Conservation (phyloP, 2,888 invertebrate genomes). For the Tachina grossa region DNA sequence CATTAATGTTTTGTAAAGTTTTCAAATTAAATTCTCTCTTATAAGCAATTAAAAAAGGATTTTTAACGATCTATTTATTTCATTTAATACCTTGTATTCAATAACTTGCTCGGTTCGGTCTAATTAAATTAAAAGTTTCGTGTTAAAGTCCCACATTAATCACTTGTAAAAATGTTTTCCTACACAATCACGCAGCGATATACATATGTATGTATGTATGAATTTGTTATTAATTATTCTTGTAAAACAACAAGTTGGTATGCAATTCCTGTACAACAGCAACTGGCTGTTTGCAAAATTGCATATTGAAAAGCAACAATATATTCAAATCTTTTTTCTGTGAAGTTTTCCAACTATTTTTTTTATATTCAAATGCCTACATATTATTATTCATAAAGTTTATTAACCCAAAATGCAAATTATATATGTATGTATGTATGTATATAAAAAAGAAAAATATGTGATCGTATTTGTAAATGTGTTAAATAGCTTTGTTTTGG, state of each 20-base stretch:
- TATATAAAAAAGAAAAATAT: slow-evolving; percentile 10
- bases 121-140: slow-evolving; percentile 13
- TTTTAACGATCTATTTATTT: neutral
- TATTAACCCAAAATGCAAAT: slow-evolving; percentile 59
- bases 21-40: no score
- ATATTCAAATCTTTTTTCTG: slow-evolving; percentile 3
- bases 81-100: neutral
- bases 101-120: neutral
- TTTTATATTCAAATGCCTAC: neutral
- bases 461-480: slow-evolving; percentile 28
- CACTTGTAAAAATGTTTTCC: neutral
- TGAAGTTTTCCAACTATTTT: neutral
- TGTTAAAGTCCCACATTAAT: neutral
- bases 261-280: no score
- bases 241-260: neutral
- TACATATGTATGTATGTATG: no score
- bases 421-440: neutral
- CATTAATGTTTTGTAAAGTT: no score
- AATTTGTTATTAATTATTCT: neutral
- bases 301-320: neutral
- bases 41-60: no score
- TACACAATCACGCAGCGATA: neutral
- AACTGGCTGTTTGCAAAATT: neutral
- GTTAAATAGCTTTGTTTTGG: slow-evolving; percentile 44
- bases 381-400: slow-evolving; percentile 34